Evolutionary conservation across 23 tunicate genomes (phyloP).

Genomic region (Botrylloides violaceus): DNA sequence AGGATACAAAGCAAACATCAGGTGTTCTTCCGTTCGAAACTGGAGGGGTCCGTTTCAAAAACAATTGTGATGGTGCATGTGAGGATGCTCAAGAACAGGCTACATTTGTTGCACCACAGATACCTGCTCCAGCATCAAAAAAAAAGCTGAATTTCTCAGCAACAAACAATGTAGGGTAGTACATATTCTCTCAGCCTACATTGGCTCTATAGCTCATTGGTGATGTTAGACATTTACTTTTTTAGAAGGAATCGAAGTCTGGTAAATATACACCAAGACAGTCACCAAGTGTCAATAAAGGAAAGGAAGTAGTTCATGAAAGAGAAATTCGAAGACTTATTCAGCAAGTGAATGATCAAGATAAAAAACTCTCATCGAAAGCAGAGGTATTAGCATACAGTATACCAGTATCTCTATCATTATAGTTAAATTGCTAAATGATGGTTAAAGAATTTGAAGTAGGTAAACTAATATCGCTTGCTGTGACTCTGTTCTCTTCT

Average conservation of each 20-base stretch:
- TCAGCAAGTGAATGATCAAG: conserved; percentile 63
- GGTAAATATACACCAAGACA: conserved; percentile 4
- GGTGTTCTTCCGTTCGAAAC: conserved; percentile 58
- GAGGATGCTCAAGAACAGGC: conserved; percentile 10
- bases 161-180: no score
- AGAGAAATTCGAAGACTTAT: conserved; percentile 53
- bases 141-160: conserved; percentile 32
- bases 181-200: no score
- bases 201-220: no score
- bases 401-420: no score
- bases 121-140: conserved; percentile 22
- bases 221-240: no score
- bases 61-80: not conserved
- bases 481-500: no score
- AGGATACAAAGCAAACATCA: not conserved
- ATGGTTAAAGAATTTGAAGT: no score
- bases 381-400: conserved; percentile 1
- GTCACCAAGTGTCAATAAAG: conserved; percentile 10
- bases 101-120: conserved; percentile 25
- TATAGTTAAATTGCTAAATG: no score
- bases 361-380: conserved; percentile 31
- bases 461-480: no score
- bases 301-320: conserved; percentile 28
- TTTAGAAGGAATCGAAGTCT: conserved; percentile 8
- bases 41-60: conserved; percentile 54